These are phyloP conservation scores for Ictalurus punctatus DNA, from an alignment of 2,113 vertebrate species.

Conservation along the genomic window DNA sequence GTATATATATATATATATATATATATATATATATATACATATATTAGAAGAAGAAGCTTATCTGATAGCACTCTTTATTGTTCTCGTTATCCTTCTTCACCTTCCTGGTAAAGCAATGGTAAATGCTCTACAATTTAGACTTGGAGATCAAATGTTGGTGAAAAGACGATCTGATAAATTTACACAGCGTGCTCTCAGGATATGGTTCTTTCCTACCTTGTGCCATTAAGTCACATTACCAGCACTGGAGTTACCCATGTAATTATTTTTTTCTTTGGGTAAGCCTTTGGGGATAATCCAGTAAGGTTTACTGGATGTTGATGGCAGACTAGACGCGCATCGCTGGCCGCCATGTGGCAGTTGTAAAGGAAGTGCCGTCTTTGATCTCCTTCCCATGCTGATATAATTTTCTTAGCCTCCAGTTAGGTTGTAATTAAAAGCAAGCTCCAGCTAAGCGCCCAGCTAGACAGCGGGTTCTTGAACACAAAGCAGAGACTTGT, in stretches of 20 bases:
- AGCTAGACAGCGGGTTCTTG: conserved; percentile 11
- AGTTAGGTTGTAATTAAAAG: conserved; percentile 30
- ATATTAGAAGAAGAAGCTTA: not conserved
- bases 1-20: too few relatives aligned
- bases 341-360: conserved; percentile 9
- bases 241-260: not conserved
- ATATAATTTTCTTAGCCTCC: conserved; percentile 34
- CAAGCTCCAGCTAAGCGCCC: conserved; percentile 1
- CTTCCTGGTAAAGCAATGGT: not conserved
- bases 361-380: conserved; percentile 23
- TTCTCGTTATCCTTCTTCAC: not conserved
- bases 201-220: not conserved
- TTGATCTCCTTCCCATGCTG: conserved; percentile 39
- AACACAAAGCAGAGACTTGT: conserved; percentile 5
- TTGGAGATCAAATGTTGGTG: not conserved
- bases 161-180: not conserved
- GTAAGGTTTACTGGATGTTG: not conserved
- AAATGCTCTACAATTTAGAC: not conserved
- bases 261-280: not conserved
- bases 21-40: too few relatives aligned
- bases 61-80: not conserved
- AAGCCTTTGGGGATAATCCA: not conserved
- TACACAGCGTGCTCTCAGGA: not conserved
- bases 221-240: not conserved
- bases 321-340: not conserved